Evolutionary conservation across 2,888 invertebrate species (phyloP).

Genomic region (Rhorus exstirpatorius): DNA sequence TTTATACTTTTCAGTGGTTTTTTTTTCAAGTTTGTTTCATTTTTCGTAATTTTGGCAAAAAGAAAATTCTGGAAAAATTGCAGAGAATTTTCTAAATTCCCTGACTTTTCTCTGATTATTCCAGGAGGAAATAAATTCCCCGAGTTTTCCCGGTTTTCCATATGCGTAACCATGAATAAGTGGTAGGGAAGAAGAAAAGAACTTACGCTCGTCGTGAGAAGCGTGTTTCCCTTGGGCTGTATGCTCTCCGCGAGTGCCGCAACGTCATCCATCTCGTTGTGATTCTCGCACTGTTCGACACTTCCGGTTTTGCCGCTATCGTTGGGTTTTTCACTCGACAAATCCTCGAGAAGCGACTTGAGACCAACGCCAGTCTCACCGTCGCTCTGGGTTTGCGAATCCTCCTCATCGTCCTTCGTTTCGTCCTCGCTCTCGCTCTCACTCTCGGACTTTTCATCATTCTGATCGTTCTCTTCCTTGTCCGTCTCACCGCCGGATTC

Average conservation of each 20-base stretch:
- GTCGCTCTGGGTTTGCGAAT: constrained; percentile 83
- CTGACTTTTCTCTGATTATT: no score
- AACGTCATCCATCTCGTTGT: constrained; percentile 94
- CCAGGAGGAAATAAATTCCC: no score
- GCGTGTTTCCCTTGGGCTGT: constrained; percentile 98
- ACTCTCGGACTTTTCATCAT: constrained; percentile 80
- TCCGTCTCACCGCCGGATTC: constrained; percentile 78
- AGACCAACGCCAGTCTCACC: constrained; percentile 87
- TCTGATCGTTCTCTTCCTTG: constrained; percentile 81
- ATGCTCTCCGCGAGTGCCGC: constrained; percentile 98
- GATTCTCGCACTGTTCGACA: constrained; percentile 88
- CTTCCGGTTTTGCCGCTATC: constrained; percentile 72
- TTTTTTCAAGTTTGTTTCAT: no score
- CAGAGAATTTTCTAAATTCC: no score
- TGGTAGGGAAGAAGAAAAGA: background rate
- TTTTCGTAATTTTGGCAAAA: no score
- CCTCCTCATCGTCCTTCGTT: constrained; percentile 78
- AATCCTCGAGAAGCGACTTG: constrained; percentile 88
- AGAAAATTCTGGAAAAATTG: no score
- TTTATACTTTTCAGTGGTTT: no score
- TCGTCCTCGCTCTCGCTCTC: constrained; percentile 84
- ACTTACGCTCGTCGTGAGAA: constrained; percentile 95
- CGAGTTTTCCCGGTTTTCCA: no score
- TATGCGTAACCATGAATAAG: no score
- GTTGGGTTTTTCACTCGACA: constrained; percentile 82